Evolutionary conservation across 2,113 vertebrate genomes (phyloP).

Genomic region (Epinephelus moara): DNA sequence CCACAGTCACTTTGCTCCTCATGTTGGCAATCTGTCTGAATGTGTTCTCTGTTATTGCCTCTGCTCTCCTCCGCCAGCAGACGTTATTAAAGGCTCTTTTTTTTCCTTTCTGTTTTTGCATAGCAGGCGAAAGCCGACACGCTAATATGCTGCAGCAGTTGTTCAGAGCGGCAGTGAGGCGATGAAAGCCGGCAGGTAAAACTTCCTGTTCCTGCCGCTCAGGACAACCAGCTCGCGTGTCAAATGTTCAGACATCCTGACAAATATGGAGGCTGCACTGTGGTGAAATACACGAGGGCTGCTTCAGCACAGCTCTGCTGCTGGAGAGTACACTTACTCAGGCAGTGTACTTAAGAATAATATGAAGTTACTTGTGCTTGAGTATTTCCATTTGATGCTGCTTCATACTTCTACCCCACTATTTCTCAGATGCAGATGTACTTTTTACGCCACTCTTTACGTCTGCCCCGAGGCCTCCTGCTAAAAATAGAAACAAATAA

Average conservation of each 20-base stretch:
- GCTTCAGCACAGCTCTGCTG: background rate
- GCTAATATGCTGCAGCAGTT: constrained; percentile 28
- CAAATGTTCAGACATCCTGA: constrained; percentile 5
- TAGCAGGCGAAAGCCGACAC: constrained; percentile 55
- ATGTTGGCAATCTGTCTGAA: constrained; percentile 61
- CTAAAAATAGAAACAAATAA: too few species aligned
- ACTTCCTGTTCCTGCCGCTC: constrained; percentile 17
- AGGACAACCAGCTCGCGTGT: constrained; percentile 2
- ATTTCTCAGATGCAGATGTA: too few species aligned
- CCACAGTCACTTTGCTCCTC: constrained; percentile 61
- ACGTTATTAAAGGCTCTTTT: constrained; percentile 23
- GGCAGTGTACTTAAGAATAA: too few species aligned
- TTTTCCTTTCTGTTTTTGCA: constrained; percentile 29
- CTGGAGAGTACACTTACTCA: too few species aligned
- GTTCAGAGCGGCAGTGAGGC: constrained; percentile 1
- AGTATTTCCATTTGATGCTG: too few species aligned
- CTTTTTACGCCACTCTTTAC: too few species aligned
- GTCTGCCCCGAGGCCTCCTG: too few species aligned
- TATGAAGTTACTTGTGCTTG: too few species aligned
- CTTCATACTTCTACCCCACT: too few species aligned
- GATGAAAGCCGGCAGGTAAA: constrained; percentile 27
- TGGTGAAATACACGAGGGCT: background rate
- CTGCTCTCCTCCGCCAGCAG: constrained; percentile 46
- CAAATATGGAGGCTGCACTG: background rate
- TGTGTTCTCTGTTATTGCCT: constrained; percentile 60